Base-by-base conservation (phyloP, 1,140 invertebrate genomes). In the Gonatopus flavifemur region DNA sequence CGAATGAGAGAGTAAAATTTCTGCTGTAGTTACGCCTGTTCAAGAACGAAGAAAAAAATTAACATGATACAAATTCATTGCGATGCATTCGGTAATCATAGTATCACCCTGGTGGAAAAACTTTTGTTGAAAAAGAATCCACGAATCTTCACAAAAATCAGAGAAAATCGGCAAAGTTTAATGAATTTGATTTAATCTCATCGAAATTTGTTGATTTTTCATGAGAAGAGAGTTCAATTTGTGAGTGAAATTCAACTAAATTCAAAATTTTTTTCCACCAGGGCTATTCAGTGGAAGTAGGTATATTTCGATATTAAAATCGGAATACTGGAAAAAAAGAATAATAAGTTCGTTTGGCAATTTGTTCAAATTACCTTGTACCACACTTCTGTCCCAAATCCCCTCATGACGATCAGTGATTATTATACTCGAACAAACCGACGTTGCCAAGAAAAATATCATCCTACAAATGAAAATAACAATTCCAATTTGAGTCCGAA, bases 341-440 rank as follows among this genome's bases (percentile, higher is more conserved):
- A n/a, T n/a, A n/a, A n/a, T 39, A 25, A 33, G 13, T 18, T 28
- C 18, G 9, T 28, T 12, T 35, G 15, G 20, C 15, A 18, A 32
- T n/a, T n/a, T n/a, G n/a, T 7, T 37, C 21, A 25, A n/a, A 37
- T 84, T 82, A 71, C 86, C 88, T 49, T 89, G 87, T 8, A 92
- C 85, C 0, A 88, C 77, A 41, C 84, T 86, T 49, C 90, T 74
- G 61, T 91, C 84, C 82, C 89, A 86, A 36, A 90, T 80, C 24
- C 90, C 91, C 64, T 91, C 89, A 58, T 85, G 79, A 24, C 88
- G 84, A 67, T 96, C 93, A 1, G 86, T 80, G 25, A 96, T 89
- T 65, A 94, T 88, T 6, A 89, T 82, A 1, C 87, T 81, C 0
- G 90, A 87, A 2, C 89, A 92, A 48, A 93, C 81, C 12, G 87